Percentiles rank a stretch among this genome's conserved stretches.
phyloP scores from a whole-genome alignment of 2,797 vertebrate genomes.

The Myotis findleyi region DNA sequence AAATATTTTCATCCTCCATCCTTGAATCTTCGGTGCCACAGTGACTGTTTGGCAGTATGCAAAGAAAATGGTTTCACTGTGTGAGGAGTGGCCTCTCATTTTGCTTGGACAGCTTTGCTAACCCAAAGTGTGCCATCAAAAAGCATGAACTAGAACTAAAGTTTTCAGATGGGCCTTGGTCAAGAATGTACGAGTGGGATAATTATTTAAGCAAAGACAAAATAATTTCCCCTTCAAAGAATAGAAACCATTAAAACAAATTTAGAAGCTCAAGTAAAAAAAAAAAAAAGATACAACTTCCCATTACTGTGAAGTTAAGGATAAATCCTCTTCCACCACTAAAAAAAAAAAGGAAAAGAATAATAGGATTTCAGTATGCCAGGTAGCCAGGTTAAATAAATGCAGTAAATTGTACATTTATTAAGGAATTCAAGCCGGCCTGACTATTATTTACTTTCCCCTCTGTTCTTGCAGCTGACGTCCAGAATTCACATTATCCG shows the following conservation, averaged over 20 bases:
- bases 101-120: neutral
- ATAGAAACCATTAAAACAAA: slow-evolving; percentile 1
- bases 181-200: neutral
- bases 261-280: neutral
- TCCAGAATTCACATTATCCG: neutral
- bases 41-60: neutral
- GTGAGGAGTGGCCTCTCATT: neutral
- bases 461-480: neutral
- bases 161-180: neutral
- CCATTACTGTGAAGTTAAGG: neutral
- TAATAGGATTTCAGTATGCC: neutral
- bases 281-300: neutral
- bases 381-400: neutral
- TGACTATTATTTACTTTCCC: neutral
- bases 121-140: neutral
- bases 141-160: neutral
- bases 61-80: neutral
- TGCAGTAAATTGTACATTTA: neutral
- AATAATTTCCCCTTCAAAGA: neutral
- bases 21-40: neutral
- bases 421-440: neutral
- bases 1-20: neutral
- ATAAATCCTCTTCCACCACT: neutral
- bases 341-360: neutral
- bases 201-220: slow-evolving; percentile 27